Evolutionary conservation across 1,140 invertebrate genomes (phyloP), one percentile per base, ranked within the genome.

Genomic region (Dufourea novaeangliae): DNA sequence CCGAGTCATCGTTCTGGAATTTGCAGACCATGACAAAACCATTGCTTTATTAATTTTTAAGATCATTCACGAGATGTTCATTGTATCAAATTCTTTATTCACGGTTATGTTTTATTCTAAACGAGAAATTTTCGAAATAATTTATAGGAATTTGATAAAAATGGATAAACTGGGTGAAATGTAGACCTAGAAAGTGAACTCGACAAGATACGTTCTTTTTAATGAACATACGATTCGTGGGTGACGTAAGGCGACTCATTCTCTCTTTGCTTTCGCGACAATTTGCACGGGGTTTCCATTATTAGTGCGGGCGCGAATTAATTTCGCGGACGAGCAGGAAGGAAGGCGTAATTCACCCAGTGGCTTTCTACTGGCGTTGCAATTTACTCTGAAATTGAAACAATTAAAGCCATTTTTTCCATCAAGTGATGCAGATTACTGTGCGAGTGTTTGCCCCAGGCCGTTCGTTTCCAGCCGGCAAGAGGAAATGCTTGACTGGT

Each of bases 361-460:
- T 79, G 67, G 83, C 84, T 82, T 85, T 85, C 84, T 85, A 81
- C 69, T 72, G 74, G 62, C 71, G 73, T 68, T 67, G 80, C 74
- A 87, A 88, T 88, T 88, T 86, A 87, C 78, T 73, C 82, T 71
- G 77, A 39, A 88, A 88, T 88, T 87, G 82, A 88, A 87, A 85
- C 81, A 87, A 87, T 87, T 87, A 87, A 84, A 81, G 44, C 66
- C 69, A 67, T 77, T 70, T 72, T 44, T 74, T 57, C 37, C 57
- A 52, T 41, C 22, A 50, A 46, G 34, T 46, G 52, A 73, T 69
- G 71, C 67, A 80, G 67, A 84, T 85, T 77, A 84, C 84, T 69
- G 78, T 69, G 69, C 82, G 77, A 74, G 81, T 56, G 56, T 46
- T 14, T 17, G 41, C 59, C 7, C n/a, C 54, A 41, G 27, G 46